Evolutionary conservation across 2,113 vertebrate genomes (phyloP).

Genomic region (Aegithalos caudatus): DNA sequence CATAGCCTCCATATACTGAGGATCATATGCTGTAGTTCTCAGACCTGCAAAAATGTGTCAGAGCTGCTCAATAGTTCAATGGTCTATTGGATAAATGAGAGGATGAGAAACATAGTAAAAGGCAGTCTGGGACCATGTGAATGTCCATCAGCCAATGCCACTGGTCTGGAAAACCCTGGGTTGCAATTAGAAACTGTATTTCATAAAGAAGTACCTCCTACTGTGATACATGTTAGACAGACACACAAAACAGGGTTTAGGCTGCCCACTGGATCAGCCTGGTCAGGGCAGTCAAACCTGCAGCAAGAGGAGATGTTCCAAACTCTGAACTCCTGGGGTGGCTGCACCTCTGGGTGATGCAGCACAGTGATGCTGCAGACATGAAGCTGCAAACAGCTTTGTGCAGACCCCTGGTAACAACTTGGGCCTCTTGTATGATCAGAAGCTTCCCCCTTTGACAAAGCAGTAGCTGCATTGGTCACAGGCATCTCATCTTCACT

Average conservation of each 20-base stretch:
- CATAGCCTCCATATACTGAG: neutral
- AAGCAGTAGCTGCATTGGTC: neutral
- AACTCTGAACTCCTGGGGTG: rapidly evolving
- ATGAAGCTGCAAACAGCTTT: neutral
- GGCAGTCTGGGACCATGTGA: neutral
- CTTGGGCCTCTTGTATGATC: neutral
- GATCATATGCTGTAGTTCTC: neutral
- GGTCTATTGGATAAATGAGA: neutral
- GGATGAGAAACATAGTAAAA: neutral
- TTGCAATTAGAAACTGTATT: slow-evolving; percentile 1
- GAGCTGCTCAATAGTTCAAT: slow-evolving; percentile 26
- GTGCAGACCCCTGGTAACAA: neutral
- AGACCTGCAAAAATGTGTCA: slow-evolving; percentile 27
- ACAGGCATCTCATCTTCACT: neutral
- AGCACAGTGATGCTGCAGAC: neutral
- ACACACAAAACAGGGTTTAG: neutral
- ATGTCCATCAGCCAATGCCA: neutral
- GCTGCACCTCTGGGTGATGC: neutral
- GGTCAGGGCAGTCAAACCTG: neutral
- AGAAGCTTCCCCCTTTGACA: neutral
- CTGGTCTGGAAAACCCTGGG: neutral
- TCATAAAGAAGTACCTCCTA: neutral
- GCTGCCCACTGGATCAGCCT: neutral
- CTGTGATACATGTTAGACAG: neutral
- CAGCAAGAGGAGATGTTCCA: neutral